Conservation (phyloP, 2,888 invertebrate species). For the Phortica okadai region DNA sequence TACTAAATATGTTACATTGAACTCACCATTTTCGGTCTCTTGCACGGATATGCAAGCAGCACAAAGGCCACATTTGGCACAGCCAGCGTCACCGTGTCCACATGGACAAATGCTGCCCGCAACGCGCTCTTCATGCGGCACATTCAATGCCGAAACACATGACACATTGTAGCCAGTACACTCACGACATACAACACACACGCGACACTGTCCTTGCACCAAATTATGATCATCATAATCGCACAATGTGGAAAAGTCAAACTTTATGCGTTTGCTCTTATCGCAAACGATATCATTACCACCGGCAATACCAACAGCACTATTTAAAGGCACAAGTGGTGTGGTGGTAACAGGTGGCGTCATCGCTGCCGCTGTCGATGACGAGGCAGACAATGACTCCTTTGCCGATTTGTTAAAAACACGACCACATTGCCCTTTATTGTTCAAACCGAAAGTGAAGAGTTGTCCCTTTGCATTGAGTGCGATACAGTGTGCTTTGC, state of each 20-base stretch:
- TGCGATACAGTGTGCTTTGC: conserved; percentile 96
- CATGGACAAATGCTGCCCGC: conserved; percentile 96
- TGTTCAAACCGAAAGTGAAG: conserved; percentile 97
- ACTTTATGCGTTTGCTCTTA: conserved; percentile 54
- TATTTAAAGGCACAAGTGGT: background rate
- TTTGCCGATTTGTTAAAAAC: conserved; percentile 79
- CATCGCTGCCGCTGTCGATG: conserved; percentile 24
- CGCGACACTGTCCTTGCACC: conserved; percentile 76
- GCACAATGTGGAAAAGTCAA: conserved; percentile 74
- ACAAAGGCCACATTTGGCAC: conserved; percentile 94
- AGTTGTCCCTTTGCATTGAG: conserved; percentile 92
- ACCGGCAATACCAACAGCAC: conserved; percentile 1
- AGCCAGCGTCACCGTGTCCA: conserved; percentile 96
- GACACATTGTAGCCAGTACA: conserved; percentile 95
- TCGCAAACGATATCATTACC: conserved; percentile 45
- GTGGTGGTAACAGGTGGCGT: background rate
- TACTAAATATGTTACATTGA: too few relatives aligned
- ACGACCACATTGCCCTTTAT: conserved; percentile 97
- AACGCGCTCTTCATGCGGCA: conserved; percentile 86
- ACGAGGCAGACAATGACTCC: conserved; percentile 53
- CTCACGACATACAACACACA: conserved; percentile 91
- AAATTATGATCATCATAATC: conserved; percentile 79
- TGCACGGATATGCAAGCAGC: conserved; percentile 85
- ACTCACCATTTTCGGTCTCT: conserved; percentile 73
- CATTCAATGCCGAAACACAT: conserved; percentile 82